phyloP scores from a whole-genome alignment of 2,113 vertebrate species.

The Leucosticte australis region DNA sequence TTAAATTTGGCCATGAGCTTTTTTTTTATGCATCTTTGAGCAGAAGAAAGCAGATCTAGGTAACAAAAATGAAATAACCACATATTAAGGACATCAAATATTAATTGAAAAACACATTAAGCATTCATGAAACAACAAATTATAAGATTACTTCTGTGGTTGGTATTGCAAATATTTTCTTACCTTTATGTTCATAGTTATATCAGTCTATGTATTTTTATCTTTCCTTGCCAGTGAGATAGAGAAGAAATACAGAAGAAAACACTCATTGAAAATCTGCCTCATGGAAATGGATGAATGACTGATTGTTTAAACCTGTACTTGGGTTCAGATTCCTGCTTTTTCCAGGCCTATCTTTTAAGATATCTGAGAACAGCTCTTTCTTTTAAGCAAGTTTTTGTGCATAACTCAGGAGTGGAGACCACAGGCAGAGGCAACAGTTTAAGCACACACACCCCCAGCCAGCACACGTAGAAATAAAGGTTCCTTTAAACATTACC shows the following conservation, averaged over 20 bases:
- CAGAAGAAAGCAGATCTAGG: background rate
- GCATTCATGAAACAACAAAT: background rate
- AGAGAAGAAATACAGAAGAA: background rate
- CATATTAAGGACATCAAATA: background rate
- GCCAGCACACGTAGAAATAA: background rate
- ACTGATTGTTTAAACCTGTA: background rate
- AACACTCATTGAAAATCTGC: background rate
- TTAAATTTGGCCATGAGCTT: background rate
- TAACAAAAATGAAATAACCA: background rate
- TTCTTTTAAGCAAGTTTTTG: background rate
- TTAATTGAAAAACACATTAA: background rate
- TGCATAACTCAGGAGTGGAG: background rate
- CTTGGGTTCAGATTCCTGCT: background rate
- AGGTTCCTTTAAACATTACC: background rate
- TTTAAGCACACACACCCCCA: background rate
- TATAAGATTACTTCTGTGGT: background rate
- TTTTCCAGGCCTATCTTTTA: background rate
- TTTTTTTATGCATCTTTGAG: background rate
- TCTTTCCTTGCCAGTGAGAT: background rate
- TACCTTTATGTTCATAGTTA: background rate
- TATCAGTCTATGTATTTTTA: background rate
- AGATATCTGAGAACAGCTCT: background rate
- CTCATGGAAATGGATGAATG: background rate
- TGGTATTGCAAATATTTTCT: background rate
- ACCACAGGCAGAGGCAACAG: rapidly evolving